Conservation (phyloP, 2,888 invertebrate species). For the Syritta pipiens region DNA sequence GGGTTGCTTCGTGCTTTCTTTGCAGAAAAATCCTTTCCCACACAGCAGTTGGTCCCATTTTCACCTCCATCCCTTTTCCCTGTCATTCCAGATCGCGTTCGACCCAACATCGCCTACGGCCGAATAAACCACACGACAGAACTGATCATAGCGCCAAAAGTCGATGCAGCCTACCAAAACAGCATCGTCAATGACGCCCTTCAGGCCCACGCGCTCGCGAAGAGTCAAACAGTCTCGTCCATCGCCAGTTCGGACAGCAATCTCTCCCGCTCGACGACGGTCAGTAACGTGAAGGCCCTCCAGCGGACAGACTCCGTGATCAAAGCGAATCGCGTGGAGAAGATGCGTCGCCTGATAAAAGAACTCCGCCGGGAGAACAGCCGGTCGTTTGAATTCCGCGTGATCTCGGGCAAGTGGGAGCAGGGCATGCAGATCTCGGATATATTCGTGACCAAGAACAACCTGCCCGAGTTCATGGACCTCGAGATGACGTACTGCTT, state of each 20-base stretch:
- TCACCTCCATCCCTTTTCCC: too few relatives aligned
- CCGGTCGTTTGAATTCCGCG: slow-evolving; percentile 77
- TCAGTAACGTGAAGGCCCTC: slow-evolving; percentile 72
- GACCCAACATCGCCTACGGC: slow-evolving; percentile 81
- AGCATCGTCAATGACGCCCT: slow-evolving; percentile 52
- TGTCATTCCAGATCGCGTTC: slow-evolving; percentile 80
- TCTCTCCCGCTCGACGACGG: slow-evolving; percentile 75
- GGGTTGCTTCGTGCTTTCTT: too few relatives aligned
- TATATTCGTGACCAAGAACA: slow-evolving; percentile 76
- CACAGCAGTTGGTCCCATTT: too few relatives aligned
- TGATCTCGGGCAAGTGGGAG: slow-evolving; percentile 76
- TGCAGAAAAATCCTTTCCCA: too few relatives aligned
- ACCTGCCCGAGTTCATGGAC: slow-evolving; percentile 77
- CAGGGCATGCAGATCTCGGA: slow-evolving; percentile 76
- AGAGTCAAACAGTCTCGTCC: slow-evolving; percentile 66
- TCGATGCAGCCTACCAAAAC: slow-evolving; percentile 72
- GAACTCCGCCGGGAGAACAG: slow-evolving; percentile 76
- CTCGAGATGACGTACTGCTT: slow-evolving; percentile 76
- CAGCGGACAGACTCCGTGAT: slow-evolving; percentile 64
- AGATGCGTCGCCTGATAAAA: slow-evolving; percentile 76
- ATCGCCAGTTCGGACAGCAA: slow-evolving; percentile 55
- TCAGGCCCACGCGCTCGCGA: slow-evolving; percentile 53
- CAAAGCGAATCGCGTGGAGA: slow-evolving; percentile 74
- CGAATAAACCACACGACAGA: slow-evolving; percentile 82
- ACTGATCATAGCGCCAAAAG: slow-evolving; percentile 79